Percentiles rank a stretch among this genome's conserved stretches.
phyloP scores from a whole-genome alignment of 2,888 invertebrate genomes.

The Tanaodytes sp. region DNA sequence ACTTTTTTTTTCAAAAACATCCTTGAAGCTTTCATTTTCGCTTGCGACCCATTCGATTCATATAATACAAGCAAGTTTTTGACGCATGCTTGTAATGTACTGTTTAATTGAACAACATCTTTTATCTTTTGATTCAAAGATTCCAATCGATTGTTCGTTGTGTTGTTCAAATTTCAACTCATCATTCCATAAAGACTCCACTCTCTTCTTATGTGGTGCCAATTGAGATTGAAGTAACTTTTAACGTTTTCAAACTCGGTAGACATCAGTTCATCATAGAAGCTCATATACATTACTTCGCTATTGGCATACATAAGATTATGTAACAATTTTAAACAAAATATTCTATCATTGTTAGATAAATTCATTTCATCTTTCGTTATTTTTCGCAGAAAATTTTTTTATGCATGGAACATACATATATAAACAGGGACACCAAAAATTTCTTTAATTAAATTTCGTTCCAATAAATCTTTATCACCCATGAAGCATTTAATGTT shows the following conservation, averaged over 20 bases:
- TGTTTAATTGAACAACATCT: constrained; percentile 7
- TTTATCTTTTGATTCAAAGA: constrained; percentile 15
- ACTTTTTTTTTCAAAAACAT: not conserved
- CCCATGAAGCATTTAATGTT: constrained; percentile 46
- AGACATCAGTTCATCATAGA: constrained; percentile 7
- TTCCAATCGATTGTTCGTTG: constrained; percentile 30
- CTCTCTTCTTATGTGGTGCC: constrained; percentile 15
- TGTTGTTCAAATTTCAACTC: constrained; percentile 8
- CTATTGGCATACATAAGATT: constrained; percentile 6
- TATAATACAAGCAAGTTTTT: not conserved
- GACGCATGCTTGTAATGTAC: not conserved
- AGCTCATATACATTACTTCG: constrained; percentile 4
- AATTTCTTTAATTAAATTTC: constrained; percentile 18
- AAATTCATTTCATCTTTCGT: constrained; percentile 8
- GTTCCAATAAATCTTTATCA: constrained; percentile 45
- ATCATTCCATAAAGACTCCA: constrained; percentile 20
- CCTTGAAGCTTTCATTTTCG: not conserved
- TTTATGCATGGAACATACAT: constrained; percentile 19
- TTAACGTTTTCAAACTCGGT: not conserved
- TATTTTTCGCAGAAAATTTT: constrained; percentile 20
- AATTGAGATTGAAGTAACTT: constrained; percentile 16
- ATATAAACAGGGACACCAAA: constrained; percentile 13
- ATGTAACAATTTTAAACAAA: constrained; percentile 8
- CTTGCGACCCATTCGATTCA: not conserved
- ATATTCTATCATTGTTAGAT: not conserved